phyloP scores from a whole-genome alignment of 1,140 invertebrate species.

The Grapholita molesta region DNA sequence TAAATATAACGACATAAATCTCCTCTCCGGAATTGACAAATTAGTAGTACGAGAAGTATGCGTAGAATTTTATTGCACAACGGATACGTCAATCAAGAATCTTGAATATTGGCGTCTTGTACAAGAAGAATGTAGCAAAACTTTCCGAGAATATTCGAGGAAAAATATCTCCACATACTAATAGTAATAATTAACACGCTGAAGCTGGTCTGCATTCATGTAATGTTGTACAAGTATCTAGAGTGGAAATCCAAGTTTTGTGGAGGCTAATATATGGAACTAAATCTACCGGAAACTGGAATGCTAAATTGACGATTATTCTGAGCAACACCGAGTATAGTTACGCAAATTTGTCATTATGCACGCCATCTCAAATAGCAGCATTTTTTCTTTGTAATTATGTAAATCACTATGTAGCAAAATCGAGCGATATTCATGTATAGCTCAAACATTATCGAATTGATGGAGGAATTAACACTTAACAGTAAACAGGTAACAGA shows the following conservation, averaged over 20 bases:
- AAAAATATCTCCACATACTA: neutral
- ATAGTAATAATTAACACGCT: neutral
- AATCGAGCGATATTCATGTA: neutral
- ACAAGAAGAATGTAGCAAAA: neutral
- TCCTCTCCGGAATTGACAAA: too few relatives aligned
- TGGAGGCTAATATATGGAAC: neutral
- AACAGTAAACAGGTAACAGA: neutral
- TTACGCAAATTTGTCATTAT: neutral
- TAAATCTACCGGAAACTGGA: too few relatives aligned
- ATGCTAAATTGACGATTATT: too few relatives aligned
- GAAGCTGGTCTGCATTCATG: neutral
- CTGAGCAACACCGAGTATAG: neutral
- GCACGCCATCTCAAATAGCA: neutral
- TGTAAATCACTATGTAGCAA: neutral
- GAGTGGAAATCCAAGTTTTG: neutral
- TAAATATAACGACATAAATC: too few relatives aligned
- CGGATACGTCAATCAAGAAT: neutral
- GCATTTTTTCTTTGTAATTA: neutral
- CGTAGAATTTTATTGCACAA: neutral
- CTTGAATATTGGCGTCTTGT: too few relatives aligned
- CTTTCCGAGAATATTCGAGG: neutral
- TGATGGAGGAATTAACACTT: neutral
- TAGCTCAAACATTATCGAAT: too few relatives aligned
- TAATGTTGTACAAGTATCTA: neutral
- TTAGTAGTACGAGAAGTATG: too few relatives aligned